Conservation (phyloP, 2,797 vertebrate species). For the Oryzias sinensis region DNA sequence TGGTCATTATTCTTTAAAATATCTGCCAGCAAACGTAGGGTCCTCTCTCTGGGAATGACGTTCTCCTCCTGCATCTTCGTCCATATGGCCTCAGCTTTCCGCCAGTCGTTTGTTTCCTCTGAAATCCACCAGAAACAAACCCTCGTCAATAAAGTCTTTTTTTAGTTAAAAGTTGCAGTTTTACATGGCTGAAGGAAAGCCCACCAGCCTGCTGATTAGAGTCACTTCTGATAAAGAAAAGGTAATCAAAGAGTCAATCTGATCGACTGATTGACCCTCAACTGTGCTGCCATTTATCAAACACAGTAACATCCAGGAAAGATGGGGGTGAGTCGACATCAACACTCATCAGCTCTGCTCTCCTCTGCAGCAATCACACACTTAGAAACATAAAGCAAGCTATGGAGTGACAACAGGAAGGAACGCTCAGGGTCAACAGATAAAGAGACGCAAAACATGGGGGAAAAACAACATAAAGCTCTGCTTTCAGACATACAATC, state of each 20-base stretch:
- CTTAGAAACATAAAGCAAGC: conserved; percentile 1
- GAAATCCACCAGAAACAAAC: conserved; percentile 38
- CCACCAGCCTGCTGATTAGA: conserved; percentile 6
- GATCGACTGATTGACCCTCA: conserved; percentile 56
- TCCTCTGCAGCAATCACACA: conserved; percentile 53
- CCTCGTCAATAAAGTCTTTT: neutral
- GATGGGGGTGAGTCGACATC: conserved; percentile 52
- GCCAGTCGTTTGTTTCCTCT: conserved; percentile 83
- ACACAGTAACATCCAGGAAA: conserved; percentile 31
- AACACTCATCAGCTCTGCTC: conserved; percentile 61
- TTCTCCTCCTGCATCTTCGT: conserved; percentile 97
- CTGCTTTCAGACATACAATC: no score
- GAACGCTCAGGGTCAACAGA: no score
- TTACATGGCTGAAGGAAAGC: conserved; percentile 1
- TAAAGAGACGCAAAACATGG: no score
- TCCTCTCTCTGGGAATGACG: conserved; percentile 85
- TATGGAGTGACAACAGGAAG: no score
- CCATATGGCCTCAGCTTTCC: conserved; percentile 85
- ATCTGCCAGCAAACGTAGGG: conserved; percentile 80
- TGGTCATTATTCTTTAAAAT: conserved; percentile 82
- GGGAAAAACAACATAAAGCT: no score
- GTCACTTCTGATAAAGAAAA: conserved; percentile 53
- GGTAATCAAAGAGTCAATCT: conserved; percentile 67
- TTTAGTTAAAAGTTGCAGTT: conserved; percentile 1
- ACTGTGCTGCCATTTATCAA: conserved; percentile 52